Evolutionary conservation across 1,140 invertebrate species (phyloP).

Genomic region (Lordiphosa clarofinis): DNA sequence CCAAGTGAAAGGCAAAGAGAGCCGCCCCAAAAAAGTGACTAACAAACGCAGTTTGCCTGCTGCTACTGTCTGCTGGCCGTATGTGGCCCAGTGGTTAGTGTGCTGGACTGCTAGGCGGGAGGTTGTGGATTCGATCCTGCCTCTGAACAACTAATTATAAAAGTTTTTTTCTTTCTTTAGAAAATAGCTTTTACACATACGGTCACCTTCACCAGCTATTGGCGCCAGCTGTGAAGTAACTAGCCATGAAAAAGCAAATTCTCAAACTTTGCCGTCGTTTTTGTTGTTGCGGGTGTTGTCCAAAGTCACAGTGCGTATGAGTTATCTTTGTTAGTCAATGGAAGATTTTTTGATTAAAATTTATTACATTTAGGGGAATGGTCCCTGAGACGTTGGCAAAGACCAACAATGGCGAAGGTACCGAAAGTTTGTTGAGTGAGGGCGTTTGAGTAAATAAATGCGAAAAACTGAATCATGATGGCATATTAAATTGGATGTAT

Average conservation of each 20-base stretch:
- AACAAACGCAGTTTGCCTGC: conserved; percentile 54
- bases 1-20: conserved; percentile 26
- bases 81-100: no score
- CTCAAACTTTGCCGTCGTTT: no score
- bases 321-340: conserved; percentile 36
- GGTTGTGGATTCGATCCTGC: no score
- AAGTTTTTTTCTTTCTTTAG: no score
- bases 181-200: no score
- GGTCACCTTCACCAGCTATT: no score
- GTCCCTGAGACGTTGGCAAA: conserved; percentile 12
- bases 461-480: no score
- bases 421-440: conserved; percentile 8
- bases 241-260: no score
- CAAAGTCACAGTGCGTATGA: conserved; percentile 57
- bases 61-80: conserved; percentile 49
- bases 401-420: conserved; percentile 6
- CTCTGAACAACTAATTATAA: no score
- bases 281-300: conserved; percentile 30
- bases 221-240: no score
- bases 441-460: not conserved
- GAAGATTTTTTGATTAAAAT: conserved; percentile 56
- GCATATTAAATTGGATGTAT: no score
- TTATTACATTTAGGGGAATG: conserved; percentile 66
- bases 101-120: no score
- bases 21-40: conserved; percentile 56